Base-by-base conservation (phyloP, 2,113 vertebrate species). In the Phylloscopus whistleri region DNA sequence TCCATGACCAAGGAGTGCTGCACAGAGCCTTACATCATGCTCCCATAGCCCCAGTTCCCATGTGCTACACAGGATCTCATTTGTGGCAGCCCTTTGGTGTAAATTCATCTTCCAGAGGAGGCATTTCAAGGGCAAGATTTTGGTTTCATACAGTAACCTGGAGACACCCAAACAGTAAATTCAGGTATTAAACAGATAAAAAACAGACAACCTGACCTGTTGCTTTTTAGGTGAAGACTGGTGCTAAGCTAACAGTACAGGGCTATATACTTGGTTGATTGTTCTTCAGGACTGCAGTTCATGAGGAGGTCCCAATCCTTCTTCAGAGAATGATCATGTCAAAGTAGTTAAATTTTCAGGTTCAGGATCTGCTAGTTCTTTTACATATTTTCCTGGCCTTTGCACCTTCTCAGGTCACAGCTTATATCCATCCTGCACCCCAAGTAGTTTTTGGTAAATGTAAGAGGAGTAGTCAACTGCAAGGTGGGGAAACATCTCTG, bases 361-460 rank as follows among this genome's bases (percentile, higher is more conserved):
- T 18, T 63, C 64, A 43, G 28, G 28, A 66, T 59, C 13, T 49
- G 22, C 28, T 83, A 19, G 8, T 44, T 85, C 67, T 86, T 64
- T 70, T 35, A 33, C 7, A 9, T 31, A 11, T 76, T 94, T 59
- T 77, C 19, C 39, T 46, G 33, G 10, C 12, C 21, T 76, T 63
- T 83, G 18, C 10, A 27, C 22, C 16, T 41, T 80, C 39, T 66
- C 14, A 20, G 23, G 33, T 80, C n/a, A 70, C 23, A 62, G 5
- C 1, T 5, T 37, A 3, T 31, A n/a, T n/a, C 9, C n/a, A 16
- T 37, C 6, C 8, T 41, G 27, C 16, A 56, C 18, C 23, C 3
- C 11, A 79, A 27, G 9, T 35, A 39, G 21, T 66, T 89, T 56
- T 44, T n/a, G 16, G 17, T 62, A 59, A 90, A 63, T 48, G 10